Evolutionary conservation across 2,888 invertebrate species (phyloP), one percentile per base, ranked within the genome.

Genomic region (Trichacis sp.): DNA sequence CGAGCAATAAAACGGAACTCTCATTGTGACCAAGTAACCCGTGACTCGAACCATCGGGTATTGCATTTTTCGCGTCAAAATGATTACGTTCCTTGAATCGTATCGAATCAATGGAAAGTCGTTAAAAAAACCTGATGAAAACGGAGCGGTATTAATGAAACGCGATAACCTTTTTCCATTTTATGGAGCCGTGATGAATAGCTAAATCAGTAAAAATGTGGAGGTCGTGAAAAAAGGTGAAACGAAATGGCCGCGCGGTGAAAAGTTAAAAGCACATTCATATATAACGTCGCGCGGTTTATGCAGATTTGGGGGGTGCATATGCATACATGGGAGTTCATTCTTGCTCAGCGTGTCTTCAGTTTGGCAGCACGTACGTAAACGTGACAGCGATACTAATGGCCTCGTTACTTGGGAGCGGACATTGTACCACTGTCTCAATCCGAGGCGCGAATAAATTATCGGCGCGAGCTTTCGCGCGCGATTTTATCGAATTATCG

Each of bases 351-450:
- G 51, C 58, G 47, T 59, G 66, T 66, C 66, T 66, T 66, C 66
- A 62, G 62, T 66, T 66, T 66, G 64, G 59, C 65, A 55, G 63
- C 72, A 69, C 72, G 70, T 69, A 72, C 59, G 62, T 50, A 70
- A 73, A 74, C 75, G 74, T 76, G 75, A 73, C 72, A 72, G 67
- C 73, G 70, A 68, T 76, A 74, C 73, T 69, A 75, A 74, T 73
- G 67, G 69, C 63, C 70, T 71, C 65, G 70, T 73, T 73, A 70
- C 69, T 64, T 52, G 57, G 47, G 49, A 60, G 53, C 57, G 60
- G 60, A 57, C 65, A 61, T 49, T 50, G 29, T 47, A 56, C 47
- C 17, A 49, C 52, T 19, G 52, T 46, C 61, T 48, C 55, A 54
- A 55, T 51, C 49, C 38, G 14, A 11, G 43, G 36, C 12, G 51